Conservation (phyloP, 2,888 invertebrate genomes). For the Byasa hedistus region DNA sequence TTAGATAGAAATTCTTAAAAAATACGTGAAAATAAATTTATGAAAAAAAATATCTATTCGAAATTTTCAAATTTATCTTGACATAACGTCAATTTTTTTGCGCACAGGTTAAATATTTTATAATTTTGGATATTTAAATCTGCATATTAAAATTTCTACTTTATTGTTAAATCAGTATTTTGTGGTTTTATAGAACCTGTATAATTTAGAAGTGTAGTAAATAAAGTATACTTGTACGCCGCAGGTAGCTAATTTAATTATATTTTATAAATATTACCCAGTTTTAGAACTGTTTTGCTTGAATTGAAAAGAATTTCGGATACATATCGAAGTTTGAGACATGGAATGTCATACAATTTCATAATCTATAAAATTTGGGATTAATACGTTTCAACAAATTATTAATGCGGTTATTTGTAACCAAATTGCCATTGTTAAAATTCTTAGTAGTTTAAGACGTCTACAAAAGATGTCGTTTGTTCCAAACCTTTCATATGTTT, state of each 20-base stretch:
- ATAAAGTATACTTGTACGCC: not conserved
- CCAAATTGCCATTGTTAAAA: not conserved
- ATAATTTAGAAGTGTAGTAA: not conserved
- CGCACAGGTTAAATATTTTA: conserved; percentile 36
- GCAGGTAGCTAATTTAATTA: not conserved
- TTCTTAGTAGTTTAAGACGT: not conserved
- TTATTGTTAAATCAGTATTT: not conserved
- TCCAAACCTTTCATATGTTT: not conserved
- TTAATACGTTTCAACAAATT: not conserved
- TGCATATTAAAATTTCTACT: not conserved
- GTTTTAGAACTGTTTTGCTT: not conserved
- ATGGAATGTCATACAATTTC: too few relatives aligned
- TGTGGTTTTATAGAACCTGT: not conserved
- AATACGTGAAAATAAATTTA: not conserved
- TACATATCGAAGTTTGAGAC: too few relatives aligned
- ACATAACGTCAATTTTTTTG: not conserved
- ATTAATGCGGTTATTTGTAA: not conserved
- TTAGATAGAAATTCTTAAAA: not conserved
- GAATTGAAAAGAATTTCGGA: not conserved
- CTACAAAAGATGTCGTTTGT: not conserved
- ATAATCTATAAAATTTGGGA: too few relatives aligned
- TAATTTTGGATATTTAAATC: not conserved
- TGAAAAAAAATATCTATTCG: not conserved
- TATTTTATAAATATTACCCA: not conserved
- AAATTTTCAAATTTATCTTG: not conserved